Evolutionary conservation across 2,113 vertebrate genomes (phyloP).

Genomic region (Aramus guarauna): DNA sequence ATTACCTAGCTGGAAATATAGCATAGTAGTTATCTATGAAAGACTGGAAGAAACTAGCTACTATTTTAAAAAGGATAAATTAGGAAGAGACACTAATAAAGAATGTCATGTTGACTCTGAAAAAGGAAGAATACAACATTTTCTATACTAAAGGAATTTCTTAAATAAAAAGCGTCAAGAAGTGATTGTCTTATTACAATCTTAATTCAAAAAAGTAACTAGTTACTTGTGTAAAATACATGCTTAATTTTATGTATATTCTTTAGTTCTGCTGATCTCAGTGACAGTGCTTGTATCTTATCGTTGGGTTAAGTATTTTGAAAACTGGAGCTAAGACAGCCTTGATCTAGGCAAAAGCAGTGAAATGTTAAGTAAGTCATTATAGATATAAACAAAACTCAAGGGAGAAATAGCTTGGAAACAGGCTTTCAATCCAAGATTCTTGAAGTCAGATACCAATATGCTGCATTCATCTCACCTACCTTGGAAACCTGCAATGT

Average conservation of each 20-base stretch:
- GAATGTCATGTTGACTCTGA: not conserved
- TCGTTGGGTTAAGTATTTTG: not conserved
- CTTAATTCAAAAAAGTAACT: not conserved
- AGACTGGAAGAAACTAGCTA: not conserved
- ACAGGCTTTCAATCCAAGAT: not conserved
- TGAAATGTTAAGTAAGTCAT: not conserved
- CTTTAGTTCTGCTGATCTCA: not conserved
- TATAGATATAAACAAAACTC: not conserved
- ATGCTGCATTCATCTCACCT: not conserved
- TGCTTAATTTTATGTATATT: not conserved
- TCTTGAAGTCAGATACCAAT: not conserved
- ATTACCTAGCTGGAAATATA: not conserved
- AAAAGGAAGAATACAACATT: not conserved
- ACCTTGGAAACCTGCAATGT: not conserved
- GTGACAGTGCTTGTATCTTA: not conserved
- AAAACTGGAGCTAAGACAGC: not conserved
- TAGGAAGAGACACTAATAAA: not conserved
- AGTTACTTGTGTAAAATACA: not conserved
- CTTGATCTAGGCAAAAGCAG: not conserved
- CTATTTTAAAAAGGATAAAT: not conserved
- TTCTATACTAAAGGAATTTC: not conserved
- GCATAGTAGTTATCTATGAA: not conserved
- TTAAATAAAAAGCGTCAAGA: not conserved
- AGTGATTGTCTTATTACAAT: not conserved
- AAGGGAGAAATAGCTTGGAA: not conserved